Conservation (phyloP, 2,888 invertebrate species). For the Luperina testacea region DNA sequence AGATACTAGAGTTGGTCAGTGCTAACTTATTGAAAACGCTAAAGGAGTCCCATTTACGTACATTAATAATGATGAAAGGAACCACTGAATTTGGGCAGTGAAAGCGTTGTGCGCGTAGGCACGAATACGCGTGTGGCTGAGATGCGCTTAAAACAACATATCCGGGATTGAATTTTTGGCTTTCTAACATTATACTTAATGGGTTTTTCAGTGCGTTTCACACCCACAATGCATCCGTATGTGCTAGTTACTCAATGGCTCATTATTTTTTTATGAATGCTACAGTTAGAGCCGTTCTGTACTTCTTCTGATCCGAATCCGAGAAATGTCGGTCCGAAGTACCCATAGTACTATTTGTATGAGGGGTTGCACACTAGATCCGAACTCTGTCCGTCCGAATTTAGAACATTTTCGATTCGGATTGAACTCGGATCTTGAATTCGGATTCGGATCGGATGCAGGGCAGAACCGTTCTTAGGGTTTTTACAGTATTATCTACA, state of each 20-base stretch:
- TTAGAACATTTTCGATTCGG: background rate
- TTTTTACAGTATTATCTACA: background rate
- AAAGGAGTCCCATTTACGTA: conserved; percentile 4
- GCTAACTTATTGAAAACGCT: conserved; percentile 14
- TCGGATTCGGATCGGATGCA: background rate
- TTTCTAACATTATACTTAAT: background rate
- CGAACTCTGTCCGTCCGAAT: background rate
- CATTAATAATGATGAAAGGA: conserved; percentile 18
- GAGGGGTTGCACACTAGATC: background rate
- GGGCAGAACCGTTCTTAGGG: background rate
- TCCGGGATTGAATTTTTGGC: background rate
- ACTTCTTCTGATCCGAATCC: background rate
- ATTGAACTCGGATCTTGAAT: background rate
- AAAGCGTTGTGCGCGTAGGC: background rate
- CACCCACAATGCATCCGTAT: background rate
- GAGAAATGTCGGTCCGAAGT: background rate
- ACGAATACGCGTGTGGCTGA: no score
- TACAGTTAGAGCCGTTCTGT: background rate
- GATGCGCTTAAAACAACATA: background rate
- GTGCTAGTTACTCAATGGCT: background rate
- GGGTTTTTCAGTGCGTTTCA: background rate
- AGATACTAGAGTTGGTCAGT: conserved; percentile 2
- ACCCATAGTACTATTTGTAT: background rate
- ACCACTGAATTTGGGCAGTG: background rate
- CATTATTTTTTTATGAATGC: conserved; percentile 14